These are phyloP conservation scores for Trimorus sp. DNA, from an alignment of 2,888 invertebrate genomes.

Conservation along the genomic window DNA sequence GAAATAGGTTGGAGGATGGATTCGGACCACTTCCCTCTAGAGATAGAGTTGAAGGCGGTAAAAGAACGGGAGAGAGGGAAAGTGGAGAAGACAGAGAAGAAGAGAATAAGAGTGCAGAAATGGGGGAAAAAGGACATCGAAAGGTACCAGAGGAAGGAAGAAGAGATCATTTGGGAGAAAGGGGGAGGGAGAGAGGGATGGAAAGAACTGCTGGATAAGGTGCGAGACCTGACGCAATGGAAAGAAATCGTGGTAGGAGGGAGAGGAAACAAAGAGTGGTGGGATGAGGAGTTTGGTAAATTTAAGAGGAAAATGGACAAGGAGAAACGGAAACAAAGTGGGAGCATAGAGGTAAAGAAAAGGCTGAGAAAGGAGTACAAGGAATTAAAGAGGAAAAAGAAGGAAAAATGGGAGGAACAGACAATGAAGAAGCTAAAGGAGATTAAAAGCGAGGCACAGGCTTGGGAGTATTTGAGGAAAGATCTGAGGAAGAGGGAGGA, in stretches of 20 bases:
- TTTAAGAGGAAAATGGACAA: neutral
- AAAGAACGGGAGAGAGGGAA: neutral
- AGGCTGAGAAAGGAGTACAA: neutral
- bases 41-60: neutral
- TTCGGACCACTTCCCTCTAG: no score
- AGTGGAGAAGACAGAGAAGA: neutral
- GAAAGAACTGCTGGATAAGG: no score
- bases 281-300: neutral
- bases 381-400: neutral
- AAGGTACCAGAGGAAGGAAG: neutral
- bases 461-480: neutral
- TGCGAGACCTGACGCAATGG: no score
- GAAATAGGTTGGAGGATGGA: no score
- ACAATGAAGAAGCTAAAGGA: neutral
- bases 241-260: no score
- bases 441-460: neutral
- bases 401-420: neutral
- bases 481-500: neutral
- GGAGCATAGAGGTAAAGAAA: neutral
- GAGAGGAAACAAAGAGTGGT: neutral
- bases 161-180: no score
- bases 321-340: neutral
- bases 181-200: no score
- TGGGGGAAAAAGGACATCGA: neutral
- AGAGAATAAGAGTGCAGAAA: neutral